Evolutionary conservation across 2,888 invertebrate genomes (phyloP).

Genomic region (Mantis religiosa): DNA sequence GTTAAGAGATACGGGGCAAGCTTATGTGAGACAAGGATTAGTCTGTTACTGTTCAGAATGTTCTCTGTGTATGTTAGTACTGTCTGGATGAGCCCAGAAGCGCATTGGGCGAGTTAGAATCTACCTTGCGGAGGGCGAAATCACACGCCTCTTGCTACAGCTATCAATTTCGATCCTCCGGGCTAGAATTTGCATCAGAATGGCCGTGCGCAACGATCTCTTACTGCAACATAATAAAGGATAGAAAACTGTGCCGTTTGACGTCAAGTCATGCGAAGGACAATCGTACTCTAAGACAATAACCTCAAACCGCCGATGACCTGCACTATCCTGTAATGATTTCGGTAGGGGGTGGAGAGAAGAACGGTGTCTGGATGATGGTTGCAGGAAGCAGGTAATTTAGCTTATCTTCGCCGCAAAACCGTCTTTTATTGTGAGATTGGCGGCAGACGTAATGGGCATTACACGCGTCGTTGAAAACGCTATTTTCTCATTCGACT

Average conservation of each 20-base stretch:
- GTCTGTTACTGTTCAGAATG: no score
- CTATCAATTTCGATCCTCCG: not conserved
- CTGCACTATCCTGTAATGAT: not conserved
- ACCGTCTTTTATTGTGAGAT: not conserved
- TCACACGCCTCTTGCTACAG: not conserved
- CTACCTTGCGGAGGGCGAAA: not conserved
- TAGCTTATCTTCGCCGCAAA: not conserved
- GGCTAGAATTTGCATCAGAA: not conserved
- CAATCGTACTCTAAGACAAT: not conserved
- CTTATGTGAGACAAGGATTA: no score
- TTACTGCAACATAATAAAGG: not conserved
- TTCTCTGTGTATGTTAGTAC: not conserved
- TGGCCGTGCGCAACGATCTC: not conserved
- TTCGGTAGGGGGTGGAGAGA: not conserved
- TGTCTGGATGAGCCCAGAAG: not conserved
- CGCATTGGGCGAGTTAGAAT: not conserved
- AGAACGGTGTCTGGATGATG: not conserved
- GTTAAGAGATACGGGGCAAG: no score
- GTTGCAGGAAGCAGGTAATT: not conserved
- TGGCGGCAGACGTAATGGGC: not conserved
- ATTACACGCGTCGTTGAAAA: not conserved
- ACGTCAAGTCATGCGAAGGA: not conserved
- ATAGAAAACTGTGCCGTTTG: not conserved
- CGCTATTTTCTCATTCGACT: not conserved
- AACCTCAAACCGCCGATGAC: not conserved